A percentile compares a stretch with the other conserved stretches of the same genome.
Conservation (phyloP, 2,797 vertebrate genomes). For the Sylvia borin region DNA sequence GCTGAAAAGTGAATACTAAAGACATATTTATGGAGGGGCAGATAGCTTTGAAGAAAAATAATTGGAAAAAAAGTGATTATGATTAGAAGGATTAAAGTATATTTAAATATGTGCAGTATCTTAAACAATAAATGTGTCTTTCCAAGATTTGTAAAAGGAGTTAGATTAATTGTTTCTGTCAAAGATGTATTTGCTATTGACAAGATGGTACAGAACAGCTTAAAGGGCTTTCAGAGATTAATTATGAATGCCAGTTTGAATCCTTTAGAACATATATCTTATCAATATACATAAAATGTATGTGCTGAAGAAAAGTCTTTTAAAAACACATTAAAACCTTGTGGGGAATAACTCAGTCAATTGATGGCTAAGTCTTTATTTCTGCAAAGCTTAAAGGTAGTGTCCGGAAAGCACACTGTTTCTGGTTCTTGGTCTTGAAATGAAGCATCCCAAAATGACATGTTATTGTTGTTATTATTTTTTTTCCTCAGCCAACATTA, state of each 20-base stretch:
- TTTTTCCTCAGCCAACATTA: neutral
- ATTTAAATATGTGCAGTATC: neutral
- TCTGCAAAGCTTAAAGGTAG: neutral
- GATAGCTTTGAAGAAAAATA: conserved; percentile 25
- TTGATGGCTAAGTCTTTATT: neutral
- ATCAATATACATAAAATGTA: neutral
- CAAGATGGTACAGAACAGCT: neutral
- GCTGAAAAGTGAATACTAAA: neutral
- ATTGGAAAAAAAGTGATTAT: neutral
- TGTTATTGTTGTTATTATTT: neutral
- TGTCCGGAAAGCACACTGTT: neutral
- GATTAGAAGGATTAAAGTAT: conserved; percentile 2
- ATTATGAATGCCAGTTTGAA: neutral
- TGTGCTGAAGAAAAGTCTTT: neutral
- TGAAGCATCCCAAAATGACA: neutral
- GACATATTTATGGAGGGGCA: neutral
- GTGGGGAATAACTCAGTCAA: neutral
- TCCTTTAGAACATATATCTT: neutral
- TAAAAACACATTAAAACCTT: neutral
- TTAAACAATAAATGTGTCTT: neutral
- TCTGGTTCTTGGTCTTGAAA: neutral
- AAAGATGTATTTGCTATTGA: neutral
- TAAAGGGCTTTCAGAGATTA: conserved; percentile 23
- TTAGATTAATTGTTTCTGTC: neutral
- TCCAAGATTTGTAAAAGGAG: neutral